Evolutionary conservation across 2,888 invertebrate genomes (phyloP).

Genomic region (Plagiodera versicolora): DNA sequence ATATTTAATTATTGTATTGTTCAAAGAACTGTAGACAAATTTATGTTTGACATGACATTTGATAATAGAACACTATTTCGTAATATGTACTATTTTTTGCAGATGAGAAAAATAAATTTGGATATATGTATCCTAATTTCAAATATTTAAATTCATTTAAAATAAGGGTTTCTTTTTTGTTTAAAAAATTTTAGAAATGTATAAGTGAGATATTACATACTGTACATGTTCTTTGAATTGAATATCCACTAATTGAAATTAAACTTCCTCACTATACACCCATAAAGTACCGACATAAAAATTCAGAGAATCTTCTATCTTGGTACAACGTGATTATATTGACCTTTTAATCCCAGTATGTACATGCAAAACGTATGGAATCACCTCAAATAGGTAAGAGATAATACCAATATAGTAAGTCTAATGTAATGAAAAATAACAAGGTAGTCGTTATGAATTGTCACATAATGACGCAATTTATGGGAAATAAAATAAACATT

Average conservation of each 20-base stretch:
- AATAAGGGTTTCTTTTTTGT: no score
- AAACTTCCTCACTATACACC: background rate
- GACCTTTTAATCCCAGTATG: conserved; percentile 7
- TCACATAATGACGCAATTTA: conserved; percentile 42
- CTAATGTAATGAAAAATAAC: conserved; percentile 28
- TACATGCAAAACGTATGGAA: background rate
- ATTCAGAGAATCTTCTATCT: background rate
- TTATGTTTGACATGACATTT: no score
- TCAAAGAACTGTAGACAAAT: no score
- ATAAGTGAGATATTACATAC: no score
- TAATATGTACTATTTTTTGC: no score
- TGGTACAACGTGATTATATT: conserved; percentile 6
- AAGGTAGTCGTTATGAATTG: conserved; percentile 37
- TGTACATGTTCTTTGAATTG: background rate
- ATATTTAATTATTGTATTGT: no score
- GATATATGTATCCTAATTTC: no score
- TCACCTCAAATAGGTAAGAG: conserved; percentile 6
- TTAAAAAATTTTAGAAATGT: no score
- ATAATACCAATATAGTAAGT: conserved; percentile 6
- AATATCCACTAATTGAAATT: background rate
- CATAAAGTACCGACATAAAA: background rate
- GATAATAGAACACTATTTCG: no score
- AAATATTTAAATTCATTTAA: no score
- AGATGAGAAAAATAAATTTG: no score
- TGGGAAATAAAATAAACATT: conserved; percentile 38